Percentiles rank a stretch among this genome's conserved stretches.
Conservation (phyloP, 1,140 invertebrate genomes). For the Lineus longissimus region DNA sequence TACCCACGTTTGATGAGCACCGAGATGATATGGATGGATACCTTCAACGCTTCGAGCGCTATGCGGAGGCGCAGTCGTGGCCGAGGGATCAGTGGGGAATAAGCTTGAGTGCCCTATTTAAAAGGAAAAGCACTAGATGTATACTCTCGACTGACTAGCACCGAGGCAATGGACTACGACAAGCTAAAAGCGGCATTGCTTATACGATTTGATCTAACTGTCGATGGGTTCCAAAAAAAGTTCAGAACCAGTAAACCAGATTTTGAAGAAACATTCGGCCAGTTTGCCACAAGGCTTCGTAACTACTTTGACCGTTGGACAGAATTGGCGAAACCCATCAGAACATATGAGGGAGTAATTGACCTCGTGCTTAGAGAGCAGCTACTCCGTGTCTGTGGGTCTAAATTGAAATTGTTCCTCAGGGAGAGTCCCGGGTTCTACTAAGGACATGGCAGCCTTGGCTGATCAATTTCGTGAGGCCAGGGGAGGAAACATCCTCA, state of each 20-base stretch:
- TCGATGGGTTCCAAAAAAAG: not conserved
- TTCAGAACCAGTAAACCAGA: not conserved
- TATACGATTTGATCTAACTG: no score
- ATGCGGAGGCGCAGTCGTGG: not conserved
- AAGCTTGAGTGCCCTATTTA: not conserved
- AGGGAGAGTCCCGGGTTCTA: not conserved
- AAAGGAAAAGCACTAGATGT: no score
- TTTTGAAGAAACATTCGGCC: not conserved
- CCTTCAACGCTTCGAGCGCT: not conserved
- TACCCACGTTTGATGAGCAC: not conserved
- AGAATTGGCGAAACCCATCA: not conserved
- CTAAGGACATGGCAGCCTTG: not conserved
- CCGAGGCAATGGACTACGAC: no score
- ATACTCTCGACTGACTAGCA: no score
- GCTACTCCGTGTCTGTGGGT: not conserved
- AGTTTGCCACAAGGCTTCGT: not conserved
- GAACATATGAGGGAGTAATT: not conserved
- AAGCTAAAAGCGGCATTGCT: no score
- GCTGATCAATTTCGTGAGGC: slow-evolving; percentile 1
- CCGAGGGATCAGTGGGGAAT: slow-evolving; percentile 4
- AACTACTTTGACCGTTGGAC: slow-evolving; percentile 1
- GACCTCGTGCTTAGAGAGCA: not conserved
- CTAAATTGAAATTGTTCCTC: not conserved
- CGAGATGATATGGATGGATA: not conserved
- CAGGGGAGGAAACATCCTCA: not conserved